Percentiles rank a stretch among this genome's conserved stretches.
Evolutionary conservation across 2,113 vertebrate genomes (phyloP).

Genomic region (Ciconia stormi): DNA sequence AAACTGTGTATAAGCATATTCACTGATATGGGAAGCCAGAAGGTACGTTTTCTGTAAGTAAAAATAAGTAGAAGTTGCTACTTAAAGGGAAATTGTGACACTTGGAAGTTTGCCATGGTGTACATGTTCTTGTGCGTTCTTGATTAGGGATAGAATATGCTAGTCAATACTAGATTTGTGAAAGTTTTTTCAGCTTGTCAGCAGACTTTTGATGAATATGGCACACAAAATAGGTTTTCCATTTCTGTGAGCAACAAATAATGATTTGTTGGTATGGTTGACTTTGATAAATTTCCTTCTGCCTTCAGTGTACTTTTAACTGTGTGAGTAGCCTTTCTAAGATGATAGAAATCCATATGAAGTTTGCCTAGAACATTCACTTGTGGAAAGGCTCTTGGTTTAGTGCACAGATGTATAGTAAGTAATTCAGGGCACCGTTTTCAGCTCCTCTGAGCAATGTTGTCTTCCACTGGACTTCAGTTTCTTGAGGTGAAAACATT

Average conservation of each 20-base stretch:
- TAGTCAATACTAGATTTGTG: not conserved
- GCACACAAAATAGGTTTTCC: not conserved
- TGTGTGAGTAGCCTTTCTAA: not conserved
- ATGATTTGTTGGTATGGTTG: conserved; percentile 17
- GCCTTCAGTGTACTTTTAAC: not conserved
- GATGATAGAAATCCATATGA: not conserved
- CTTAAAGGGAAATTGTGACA: not conserved
- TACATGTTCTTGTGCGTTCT: not conserved
- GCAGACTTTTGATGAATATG: conserved; percentile 16
- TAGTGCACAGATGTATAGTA: not conserved
- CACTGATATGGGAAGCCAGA: not conserved
- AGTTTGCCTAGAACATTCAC: not conserved
- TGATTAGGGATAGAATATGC: not conserved
- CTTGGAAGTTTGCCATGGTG: not conserved
- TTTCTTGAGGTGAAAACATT: not conserved
- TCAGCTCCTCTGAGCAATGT: not conserved
- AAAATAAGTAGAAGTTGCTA: not conserved
- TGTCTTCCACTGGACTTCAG: not conserved
- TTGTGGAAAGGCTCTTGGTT: not conserved
- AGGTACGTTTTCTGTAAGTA: not conserved
- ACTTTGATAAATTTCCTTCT: conserved; percentile 32
- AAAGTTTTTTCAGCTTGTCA: conserved; percentile 11
- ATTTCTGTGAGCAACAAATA: not conserved
- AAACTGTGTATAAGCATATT: not conserved
- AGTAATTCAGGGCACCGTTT: not conserved